Evolutionary conservation across 2,888 invertebrate species (phyloP).

Genomic region (Suillia variegata): DNA sequence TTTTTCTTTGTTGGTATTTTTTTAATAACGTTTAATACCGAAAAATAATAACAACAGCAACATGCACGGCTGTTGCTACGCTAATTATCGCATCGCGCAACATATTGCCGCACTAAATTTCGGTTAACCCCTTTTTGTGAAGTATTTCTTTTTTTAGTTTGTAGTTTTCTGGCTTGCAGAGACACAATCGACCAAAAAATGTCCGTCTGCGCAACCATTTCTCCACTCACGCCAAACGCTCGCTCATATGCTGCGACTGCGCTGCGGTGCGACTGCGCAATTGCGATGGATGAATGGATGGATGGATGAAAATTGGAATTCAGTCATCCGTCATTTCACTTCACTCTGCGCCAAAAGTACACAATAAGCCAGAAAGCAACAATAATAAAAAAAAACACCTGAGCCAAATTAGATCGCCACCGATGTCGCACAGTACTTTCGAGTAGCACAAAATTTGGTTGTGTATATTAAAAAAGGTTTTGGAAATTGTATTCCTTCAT

Average conservation of each 20-base stretch:
- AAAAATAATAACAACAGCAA: neutral
- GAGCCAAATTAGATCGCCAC: slow-evolving; percentile 51
- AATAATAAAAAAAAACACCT: slow-evolving; percentile 33
- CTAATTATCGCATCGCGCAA: slow-evolving; percentile 5
- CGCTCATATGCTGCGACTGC: slow-evolving; percentile 29
- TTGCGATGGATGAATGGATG: too few species aligned
- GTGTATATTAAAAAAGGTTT: too few species aligned
- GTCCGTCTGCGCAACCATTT: neutral
- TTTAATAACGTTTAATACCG: slow-evolving; percentile 19
- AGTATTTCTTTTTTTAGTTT: neutral
- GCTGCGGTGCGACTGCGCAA: neutral
- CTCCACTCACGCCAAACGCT: slow-evolving; percentile 9
- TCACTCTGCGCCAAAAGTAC: neutral
- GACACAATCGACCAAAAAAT: neutral
- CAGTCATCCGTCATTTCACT: slow-evolving; percentile 6
- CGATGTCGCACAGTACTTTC: too few species aligned
- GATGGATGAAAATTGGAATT: neutral
- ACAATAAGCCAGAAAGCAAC: neutral
- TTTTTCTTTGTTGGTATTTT: too few species aligned
- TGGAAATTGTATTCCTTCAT: too few species aligned
- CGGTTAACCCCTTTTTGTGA: slow-evolving; percentile 24
- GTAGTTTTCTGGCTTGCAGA: too few species aligned
- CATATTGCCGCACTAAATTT: slow-evolving; percentile 25
- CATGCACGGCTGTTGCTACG: neutral
- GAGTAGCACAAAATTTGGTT: too few species aligned